These are phyloP conservation scores for Oenanthe oenanthe DNA, from an alignment of 2,113 vertebrate species.

Conservation along the genomic window DNA sequence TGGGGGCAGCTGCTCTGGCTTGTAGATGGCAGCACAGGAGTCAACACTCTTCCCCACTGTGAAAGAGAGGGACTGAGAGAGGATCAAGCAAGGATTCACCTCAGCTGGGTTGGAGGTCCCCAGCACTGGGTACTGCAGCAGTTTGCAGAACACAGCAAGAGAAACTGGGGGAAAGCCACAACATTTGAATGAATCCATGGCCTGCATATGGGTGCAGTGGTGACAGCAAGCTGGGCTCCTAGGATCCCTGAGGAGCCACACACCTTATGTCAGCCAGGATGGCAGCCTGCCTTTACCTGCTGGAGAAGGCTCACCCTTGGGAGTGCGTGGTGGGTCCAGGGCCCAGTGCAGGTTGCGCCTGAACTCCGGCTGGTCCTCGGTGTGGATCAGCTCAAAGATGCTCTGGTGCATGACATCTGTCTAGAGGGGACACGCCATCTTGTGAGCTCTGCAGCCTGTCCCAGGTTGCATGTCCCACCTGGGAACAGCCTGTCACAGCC, in stretches of 20 bases:
- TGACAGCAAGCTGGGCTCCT: background rate
- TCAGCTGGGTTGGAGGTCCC: background rate
- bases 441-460: background rate
- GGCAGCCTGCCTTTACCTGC: background rate
- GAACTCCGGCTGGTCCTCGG: conserved; percentile 82
- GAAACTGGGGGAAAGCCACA: background rate
- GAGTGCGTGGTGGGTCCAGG: conserved; percentile 53
- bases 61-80: background rate
- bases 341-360: conserved; percentile 83
- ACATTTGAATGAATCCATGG: background rate
- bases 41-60: background rate
- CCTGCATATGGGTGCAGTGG: accelerated
- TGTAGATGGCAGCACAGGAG: conserved; percentile 23
- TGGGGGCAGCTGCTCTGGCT: conserved; percentile 69
- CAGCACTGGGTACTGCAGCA: background rate
- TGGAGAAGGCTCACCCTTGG: background rate
- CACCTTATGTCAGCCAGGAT: accelerated
- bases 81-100: background rate
- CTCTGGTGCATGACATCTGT: conserved; percentile 86
- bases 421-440: background rate
- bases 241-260: accelerated
- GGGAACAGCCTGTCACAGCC: background rate
- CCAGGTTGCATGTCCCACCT: background rate
- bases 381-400: conserved; percentile 83
- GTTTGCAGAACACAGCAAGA: background rate